Conservation (phyloP, 2,797 vertebrate genomes). For the Gouania willdenowi region DNA sequence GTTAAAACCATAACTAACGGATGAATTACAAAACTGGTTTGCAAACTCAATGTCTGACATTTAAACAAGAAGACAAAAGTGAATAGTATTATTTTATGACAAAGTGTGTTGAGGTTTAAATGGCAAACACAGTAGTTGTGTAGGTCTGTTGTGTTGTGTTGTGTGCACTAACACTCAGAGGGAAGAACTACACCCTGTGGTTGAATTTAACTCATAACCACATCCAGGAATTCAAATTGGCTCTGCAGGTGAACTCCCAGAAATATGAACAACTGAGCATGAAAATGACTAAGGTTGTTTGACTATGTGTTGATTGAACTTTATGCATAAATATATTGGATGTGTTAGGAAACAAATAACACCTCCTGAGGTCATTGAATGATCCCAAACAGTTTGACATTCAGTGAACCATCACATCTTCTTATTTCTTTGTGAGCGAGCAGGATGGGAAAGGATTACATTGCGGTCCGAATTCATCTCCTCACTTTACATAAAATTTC, state of each 20-base stretch:
- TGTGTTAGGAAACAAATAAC: background rate
- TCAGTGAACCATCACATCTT: slow-evolving; percentile 10
- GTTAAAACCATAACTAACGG: too few species aligned
- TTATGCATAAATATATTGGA: too few species aligned
- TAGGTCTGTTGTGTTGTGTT: background rate
- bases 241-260: slow-evolving; percentile 1
- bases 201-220: slow-evolving; percentile 40
- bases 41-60: too few species aligned
- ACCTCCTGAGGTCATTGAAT: background rate
- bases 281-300: too few species aligned
- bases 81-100: too few species aligned
- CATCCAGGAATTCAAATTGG: slow-evolving; percentile 71
- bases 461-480: slow-evolving; percentile 63
- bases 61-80: too few species aligned
- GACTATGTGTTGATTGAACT: too few species aligned
- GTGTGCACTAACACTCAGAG: slow-evolving; percentile 15
- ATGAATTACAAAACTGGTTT: too few species aligned
- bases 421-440: slow-evolving; percentile 32
- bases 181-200: slow-evolving; percentile 51
- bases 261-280: slow-evolving; percentile 2
- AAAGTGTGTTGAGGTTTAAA: too few species aligned
- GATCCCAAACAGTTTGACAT: slow-evolving; percentile 8
- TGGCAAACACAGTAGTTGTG: too few species aligned
- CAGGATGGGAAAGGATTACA: slow-evolving; percentile 32
- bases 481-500: slow-evolving; percentile 76